phyloP scores from a whole-genome alignment of 2,888 invertebrate species.

The Ophonus ardosiacus region DNA sequence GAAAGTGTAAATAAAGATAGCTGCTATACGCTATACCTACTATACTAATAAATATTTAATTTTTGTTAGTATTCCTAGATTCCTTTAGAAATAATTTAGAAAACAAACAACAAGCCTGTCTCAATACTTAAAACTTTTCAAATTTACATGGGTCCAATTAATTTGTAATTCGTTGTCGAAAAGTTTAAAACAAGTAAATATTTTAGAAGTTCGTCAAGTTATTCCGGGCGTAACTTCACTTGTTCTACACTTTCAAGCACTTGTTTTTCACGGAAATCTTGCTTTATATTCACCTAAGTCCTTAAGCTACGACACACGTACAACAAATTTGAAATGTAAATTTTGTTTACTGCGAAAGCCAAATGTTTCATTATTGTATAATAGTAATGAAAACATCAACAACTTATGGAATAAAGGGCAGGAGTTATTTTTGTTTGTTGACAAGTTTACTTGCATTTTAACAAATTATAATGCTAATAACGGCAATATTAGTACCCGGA shows the following conservation, averaged over 20 bases:
- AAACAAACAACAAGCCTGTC: background rate
- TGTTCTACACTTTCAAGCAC: background rate
- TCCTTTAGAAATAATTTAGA: background rate
- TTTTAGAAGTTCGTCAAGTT: constrained; percentile 1
- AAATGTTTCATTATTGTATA: too few relatives aligned
- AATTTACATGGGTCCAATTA: background rate
- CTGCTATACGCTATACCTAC: too few relatives aligned
- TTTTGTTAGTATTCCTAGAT: background rate
- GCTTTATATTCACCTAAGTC: constrained; percentile 1
- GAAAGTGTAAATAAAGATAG: too few relatives aligned
- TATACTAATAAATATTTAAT: background rate
- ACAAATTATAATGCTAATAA: too few relatives aligned
- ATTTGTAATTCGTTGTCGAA: constrained; percentile 16
- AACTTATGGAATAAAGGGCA: too few relatives aligned
- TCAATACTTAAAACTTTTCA: constrained; percentile 1
- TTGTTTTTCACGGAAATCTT: constrained; percentile 14
- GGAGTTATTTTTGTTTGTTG: too few relatives aligned
- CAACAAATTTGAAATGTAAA: constrained; percentile 3
- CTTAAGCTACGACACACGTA: background rate
- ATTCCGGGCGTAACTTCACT: background rate
- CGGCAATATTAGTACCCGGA: too few relatives aligned
- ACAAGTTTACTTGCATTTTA: too few relatives aligned
- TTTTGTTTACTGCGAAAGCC: background rate
- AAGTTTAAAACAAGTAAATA: constrained; percentile 19
- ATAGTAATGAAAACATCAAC: too few relatives aligned